Conservation (phyloP, 1,140 invertebrate genomes). For the Saccostrea glomerata region DNA sequence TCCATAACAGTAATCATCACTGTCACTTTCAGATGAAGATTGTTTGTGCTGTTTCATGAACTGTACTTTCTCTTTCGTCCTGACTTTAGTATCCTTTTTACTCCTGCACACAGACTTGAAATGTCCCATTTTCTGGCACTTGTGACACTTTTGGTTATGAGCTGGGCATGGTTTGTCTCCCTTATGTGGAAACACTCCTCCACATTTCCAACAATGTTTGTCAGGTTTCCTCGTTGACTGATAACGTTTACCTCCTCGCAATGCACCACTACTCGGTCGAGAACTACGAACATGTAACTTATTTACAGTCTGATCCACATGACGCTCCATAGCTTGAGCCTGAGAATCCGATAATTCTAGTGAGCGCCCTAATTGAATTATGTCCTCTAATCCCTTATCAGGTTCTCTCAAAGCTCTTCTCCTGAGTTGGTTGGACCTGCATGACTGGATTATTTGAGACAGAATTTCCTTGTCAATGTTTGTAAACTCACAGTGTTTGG, state of each 20-base stretch:
- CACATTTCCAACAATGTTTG: conserved; percentile 33
- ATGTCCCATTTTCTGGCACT: conserved; percentile 5
- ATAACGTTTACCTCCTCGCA: neutral
- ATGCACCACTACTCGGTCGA: neutral
- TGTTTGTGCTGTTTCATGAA: neutral
- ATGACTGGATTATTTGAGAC: conserved; percentile 53
- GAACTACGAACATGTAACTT: neutral
- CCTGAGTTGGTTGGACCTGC: conserved; percentile 39
- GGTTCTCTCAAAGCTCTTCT: conserved; percentile 47
- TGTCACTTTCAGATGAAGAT: no score
- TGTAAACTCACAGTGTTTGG: conserved; percentile 54
- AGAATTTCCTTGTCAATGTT: no score
- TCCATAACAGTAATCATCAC: conserved; percentile 40
- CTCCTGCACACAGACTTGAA: conserved; percentile 8
- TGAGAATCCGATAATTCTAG: conserved; percentile 47
- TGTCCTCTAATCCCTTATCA: conserved; percentile 49
- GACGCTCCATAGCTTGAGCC: conserved; percentile 43
- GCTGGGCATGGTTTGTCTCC: neutral
- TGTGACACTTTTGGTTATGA: conserved; percentile 10
- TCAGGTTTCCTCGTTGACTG: neutral
- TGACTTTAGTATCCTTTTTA: neutral
- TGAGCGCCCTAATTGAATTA: conserved; percentile 40
- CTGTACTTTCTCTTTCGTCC: neutral
- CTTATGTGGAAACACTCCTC: conserved; percentile 32
- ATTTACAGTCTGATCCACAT: neutral